Percentiles rank a stretch among this genome's conserved stretches.
These are phyloP conservation scores for Falco columbarius DNA, from an alignment of 2,797 vertebrate species.

Conservation along the genomic window DNA sequence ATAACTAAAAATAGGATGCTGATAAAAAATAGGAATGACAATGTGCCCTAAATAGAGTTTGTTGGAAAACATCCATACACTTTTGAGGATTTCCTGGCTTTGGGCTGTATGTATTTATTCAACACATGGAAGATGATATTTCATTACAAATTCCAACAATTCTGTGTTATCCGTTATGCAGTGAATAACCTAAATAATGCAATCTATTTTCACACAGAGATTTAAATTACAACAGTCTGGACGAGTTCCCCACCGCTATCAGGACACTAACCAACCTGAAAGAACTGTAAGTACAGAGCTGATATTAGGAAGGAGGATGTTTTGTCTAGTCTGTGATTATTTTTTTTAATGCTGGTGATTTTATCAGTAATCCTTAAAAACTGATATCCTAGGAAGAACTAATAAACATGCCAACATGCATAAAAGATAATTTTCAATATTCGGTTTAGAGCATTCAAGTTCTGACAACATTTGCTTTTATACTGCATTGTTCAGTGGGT, in stretches of 20 bases:
- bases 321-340: slow-evolving; percentile 32
- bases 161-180: neutral
- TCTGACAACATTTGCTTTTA: neutral
- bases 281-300: slow-evolving; percentile 88
- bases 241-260: slow-evolving; percentile 89
- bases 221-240: slow-evolving; percentile 93
- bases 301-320: slow-evolving; percentile 12
- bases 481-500: neutral
- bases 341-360: slow-evolving; percentile 45
- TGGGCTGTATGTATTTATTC: neutral
- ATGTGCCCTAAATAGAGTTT: neutral
- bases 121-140: neutral
- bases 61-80: neutral
- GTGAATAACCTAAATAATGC: slow-evolving; percentile 27
- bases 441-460: neutral
- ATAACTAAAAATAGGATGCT: neutral
- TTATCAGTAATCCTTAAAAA: slow-evolving; percentile 30
- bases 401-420: slow-evolving; percentile 1
- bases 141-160: neutral
- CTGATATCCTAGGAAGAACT: neutral
- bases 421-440: neutral
- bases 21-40: neutral
- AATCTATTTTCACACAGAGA: slow-evolving; percentile 81
- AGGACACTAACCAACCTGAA: slow-evolving; percentile 88
- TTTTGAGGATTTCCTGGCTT: slow-evolving; percentile 35